Evolutionary conservation across 2,113 vertebrate genomes (phyloP).

Genomic region (Notiomystis cincta): DNA sequence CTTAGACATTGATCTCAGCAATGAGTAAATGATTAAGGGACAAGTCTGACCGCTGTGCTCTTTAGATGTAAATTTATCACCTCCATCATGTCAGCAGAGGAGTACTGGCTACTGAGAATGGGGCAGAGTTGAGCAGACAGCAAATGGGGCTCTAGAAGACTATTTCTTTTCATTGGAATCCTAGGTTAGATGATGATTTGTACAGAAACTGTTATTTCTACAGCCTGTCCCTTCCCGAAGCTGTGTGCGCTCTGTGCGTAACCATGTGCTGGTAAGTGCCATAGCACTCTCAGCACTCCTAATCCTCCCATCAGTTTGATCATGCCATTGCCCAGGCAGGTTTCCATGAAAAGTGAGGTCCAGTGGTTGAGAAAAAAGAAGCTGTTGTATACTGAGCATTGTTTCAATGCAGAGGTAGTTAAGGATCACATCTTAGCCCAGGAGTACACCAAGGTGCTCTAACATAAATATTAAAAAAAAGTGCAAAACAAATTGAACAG

Average conservation of each 20-base stretch:
- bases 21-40: not conserved
- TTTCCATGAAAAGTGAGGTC: not conserved
- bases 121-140: not conserved
- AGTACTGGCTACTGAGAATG: not conserved
- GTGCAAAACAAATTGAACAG: not conserved
- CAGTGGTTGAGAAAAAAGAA: not conserved
- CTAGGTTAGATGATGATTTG: not conserved
- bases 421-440: not conserved
- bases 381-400: not conserved
- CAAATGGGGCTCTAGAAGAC: not conserved
- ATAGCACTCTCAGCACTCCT: not conserved
- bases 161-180: not conserved
- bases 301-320: not conserved
- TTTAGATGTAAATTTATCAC: not conserved
- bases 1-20: not conserved
- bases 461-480: not conserved
- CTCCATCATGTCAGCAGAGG: not conserved
- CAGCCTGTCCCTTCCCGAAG: not conserved
- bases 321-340: fast-evolving
- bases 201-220: not conserved
- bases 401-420: not conserved
- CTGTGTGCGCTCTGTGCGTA: not conserved
- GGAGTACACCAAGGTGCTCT: not conserved
- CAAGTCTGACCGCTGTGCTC: not conserved
- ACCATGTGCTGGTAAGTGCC: not conserved